These are phyloP conservation scores for Triops longicaudatus DNA, from an alignment of 1,140 invertebrate species.

Conservation along the genomic window DNA sequence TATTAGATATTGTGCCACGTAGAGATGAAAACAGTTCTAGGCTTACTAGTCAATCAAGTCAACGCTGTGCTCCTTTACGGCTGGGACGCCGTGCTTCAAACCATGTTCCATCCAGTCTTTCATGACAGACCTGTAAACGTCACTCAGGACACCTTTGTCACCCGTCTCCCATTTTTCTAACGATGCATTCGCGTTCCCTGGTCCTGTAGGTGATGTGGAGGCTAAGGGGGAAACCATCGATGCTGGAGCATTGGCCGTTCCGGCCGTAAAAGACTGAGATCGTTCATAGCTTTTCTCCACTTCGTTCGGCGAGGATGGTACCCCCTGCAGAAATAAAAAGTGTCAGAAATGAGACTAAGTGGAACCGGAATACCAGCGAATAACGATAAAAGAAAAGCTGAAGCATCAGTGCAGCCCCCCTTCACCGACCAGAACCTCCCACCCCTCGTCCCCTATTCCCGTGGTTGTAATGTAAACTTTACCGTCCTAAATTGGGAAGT, in stretches of 20 bases:
- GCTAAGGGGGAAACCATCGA: background rate
- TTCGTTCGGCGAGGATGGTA: conserved; percentile 18
- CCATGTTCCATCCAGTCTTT: conserved; percentile 53
- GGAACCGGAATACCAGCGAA: background rate
- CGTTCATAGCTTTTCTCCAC: background rate
- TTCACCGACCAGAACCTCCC: background rate
- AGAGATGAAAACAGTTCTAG: conserved; percentile 24
- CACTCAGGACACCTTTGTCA: conserved; percentile 44
- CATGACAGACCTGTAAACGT: conserved; percentile 46
- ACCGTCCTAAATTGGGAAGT: background rate
- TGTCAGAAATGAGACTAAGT: background rate
- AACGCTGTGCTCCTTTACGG: conserved; percentile 37
- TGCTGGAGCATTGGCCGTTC: background rate
- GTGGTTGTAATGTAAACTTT: background rate
- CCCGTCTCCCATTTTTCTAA: conserved; percentile 35
- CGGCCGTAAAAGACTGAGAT: background rate
- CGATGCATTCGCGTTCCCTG: background rate
- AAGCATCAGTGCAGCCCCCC: background rate
- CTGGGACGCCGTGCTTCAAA: conserved; percentile 45
- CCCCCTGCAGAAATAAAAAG: background rate
- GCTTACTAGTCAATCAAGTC: conserved; percentile 31
- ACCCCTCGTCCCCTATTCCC: background rate
- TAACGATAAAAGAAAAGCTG: background rate
- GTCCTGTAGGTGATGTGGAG: background rate
- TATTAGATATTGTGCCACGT: background rate